A percentile compares a stretch with the other conserved stretches of the same genome.
Conservation (phyloP, 2,113 vertebrate species). For the Eretmochelys imbricata region DNA sequence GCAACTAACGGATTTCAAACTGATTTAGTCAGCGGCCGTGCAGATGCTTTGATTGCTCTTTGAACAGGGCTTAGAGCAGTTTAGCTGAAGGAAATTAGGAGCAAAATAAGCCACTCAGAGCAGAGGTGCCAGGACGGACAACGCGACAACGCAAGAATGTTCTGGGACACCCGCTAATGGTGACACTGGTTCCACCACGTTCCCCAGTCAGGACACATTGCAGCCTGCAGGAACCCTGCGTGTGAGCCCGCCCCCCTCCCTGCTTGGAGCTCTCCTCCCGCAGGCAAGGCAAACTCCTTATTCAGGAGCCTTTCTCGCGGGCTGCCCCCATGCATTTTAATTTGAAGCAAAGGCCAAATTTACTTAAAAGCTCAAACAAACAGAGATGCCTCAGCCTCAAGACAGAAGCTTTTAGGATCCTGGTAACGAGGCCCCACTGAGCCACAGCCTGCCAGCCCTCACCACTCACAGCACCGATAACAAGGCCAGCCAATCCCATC, state of each 20-base stretch:
- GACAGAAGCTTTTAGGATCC: accelerated
- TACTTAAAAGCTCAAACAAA: background rate
- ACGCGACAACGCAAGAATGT: too few relatives aligned
- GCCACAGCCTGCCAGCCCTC: background rate
- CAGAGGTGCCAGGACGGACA: background rate
- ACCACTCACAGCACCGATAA: accelerated
- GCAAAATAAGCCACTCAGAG: too few relatives aligned
- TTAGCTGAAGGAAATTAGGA: too few relatives aligned
- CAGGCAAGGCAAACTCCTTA: background rate
- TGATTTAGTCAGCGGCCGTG: too few relatives aligned
- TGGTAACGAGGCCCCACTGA: accelerated
- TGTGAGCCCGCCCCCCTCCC: background rate
- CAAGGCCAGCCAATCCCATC: accelerated
- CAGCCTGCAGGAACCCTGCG: accelerated
- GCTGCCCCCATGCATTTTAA: background rate
- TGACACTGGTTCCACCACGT: accelerated
- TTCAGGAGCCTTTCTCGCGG: background rate
- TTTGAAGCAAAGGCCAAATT: background rate
- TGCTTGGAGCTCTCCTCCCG: background rate
- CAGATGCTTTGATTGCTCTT: too few relatives aligned
- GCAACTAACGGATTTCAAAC: too few relatives aligned
- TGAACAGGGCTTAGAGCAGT: too few relatives aligned
- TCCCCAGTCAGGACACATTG: accelerated
- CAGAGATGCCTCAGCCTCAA: accelerated
- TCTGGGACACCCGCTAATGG: too few relatives aligned